Evolutionary conservation across 2,888 invertebrate species (phyloP), one percentile per base, ranked within the genome.

Genomic region (Poecilus cupreus): DNA sequence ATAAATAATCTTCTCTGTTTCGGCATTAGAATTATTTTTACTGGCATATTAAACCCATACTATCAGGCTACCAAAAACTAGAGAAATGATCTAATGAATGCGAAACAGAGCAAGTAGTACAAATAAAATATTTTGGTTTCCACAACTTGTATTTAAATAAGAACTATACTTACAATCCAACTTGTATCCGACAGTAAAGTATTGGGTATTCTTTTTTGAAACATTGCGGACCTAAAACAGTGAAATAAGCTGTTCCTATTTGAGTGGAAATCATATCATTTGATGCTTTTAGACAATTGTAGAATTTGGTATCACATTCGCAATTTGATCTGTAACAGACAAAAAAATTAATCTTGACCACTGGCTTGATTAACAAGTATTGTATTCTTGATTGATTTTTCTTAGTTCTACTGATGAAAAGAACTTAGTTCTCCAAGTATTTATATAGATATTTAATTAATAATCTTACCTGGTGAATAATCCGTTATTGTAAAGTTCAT

Each of bases 181-280:
- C 90, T 70, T 88, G 87, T 83, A 89, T 87, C 6, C 87, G 85
- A 82, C 92, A 92, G 72, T 88, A 88, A 83, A 90, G 88, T 51
- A 91, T 91, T 0, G 92, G 92, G 84, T 91, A 91, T 0, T 92
- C 90, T 78, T 91, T 88, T n/a, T 91, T 89, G 88, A 94, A 95
- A 88, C 95, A 96, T 87, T 94, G 93, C 0, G 94, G 94, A 0
- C 93, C 92, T 49, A 95, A 89, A 83, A 95, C 90, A 85, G 94
- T 94, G 89, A 96, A 96, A 89, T 94, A 96, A 0, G 94, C 93
- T 26, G 91, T 89, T 0, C 94, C 94, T 57, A 94, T 92, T 87
- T 92, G 91, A 0, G 89, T 89, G 0, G 93, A 90, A 1, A 93
- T 88, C 79, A 92, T 82, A 0, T 91, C 91, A 83, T 89, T 90